These are phyloP conservation scores for Athene cunicularia DNA, from an alignment of 2,113 vertebrate species.

Conservation along the genomic window DNA sequence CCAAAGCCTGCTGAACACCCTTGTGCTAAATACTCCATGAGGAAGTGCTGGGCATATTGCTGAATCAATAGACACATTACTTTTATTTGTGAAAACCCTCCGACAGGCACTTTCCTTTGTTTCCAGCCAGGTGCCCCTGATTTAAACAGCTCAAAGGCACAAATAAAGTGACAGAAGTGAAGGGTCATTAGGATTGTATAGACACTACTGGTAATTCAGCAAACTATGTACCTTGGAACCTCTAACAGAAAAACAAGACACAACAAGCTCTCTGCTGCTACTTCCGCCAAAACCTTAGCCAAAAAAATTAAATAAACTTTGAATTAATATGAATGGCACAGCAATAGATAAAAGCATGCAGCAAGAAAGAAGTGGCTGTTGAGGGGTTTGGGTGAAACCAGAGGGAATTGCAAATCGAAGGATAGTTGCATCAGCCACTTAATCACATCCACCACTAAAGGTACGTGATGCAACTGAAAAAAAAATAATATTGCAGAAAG, in stretches of 20 bases:
- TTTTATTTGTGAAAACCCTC: neutral
- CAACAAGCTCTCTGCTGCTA: neutral
- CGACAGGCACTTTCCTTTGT: neutral
- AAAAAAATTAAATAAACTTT: neutral
- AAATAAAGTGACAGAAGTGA: neutral
- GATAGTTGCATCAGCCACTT: neutral
- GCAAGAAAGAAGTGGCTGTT: neutral
- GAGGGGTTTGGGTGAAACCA: neutral
- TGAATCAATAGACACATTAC: neutral
- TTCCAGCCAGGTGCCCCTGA: constrained; percentile 17
- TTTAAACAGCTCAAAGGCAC: constrained; percentile 21
- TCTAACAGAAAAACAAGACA: neutral
- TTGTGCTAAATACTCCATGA: neutral
- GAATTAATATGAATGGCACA: neutral
- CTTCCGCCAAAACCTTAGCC: neutral
- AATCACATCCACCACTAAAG: neutral
- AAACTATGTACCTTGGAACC: neutral
- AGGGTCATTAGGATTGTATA: neutral
- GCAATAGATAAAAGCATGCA: neutral
- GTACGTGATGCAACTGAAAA: neutral
- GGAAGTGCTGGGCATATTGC: neutral
- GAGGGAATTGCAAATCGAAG: neutral
- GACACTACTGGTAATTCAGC: neutral
- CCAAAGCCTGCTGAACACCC: neutral
- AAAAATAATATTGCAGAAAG: neutral